Conservation (phyloP, 2,888 invertebrate genomes). For the Torymus texanus region DNA sequence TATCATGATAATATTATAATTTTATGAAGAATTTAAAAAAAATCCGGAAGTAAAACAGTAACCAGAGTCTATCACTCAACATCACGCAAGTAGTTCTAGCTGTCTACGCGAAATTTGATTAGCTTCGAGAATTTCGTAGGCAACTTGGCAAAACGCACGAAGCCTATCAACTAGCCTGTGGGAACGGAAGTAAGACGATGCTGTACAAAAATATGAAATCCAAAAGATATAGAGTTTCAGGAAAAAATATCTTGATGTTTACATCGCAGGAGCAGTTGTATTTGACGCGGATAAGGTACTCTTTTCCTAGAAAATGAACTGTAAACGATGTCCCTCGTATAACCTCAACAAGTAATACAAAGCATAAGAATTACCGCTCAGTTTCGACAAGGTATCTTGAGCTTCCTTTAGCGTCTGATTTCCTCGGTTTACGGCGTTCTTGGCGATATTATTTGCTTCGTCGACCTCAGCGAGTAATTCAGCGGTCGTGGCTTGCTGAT, state of each 20-base stretch:
- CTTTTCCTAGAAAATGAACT: too few species aligned
- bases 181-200: too few species aligned
- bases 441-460: slow-evolving; percentile 84
- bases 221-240: too few species aligned
- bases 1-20: too few species aligned
- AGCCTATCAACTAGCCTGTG: too few species aligned
- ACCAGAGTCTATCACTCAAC: too few species aligned
- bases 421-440: slow-evolving; percentile 89
- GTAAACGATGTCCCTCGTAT: not conserved
- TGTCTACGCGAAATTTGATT: slow-evolving; percentile 3
- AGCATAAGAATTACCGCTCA: slow-evolving; percentile 77
- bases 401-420: slow-evolving; percentile 89
- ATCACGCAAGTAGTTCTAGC: not conserved
- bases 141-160: not conserved
- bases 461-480: slow-evolving; percentile 88
- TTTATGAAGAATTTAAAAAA: too few species aligned
- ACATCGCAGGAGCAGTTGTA: too few species aligned
- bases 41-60: too few species aligned
- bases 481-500: slow-evolving; percentile 87
- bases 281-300: too few species aligned
- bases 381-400: slow-evolving; percentile 85
- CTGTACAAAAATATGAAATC: too few species aligned
- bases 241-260: too few species aligned
- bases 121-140: not conserved
- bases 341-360: not conserved